These are phyloP conservation scores for Esox lucius DNA, from an alignment of 2,797 vertebrate species.

Conservation along the genomic window DNA sequence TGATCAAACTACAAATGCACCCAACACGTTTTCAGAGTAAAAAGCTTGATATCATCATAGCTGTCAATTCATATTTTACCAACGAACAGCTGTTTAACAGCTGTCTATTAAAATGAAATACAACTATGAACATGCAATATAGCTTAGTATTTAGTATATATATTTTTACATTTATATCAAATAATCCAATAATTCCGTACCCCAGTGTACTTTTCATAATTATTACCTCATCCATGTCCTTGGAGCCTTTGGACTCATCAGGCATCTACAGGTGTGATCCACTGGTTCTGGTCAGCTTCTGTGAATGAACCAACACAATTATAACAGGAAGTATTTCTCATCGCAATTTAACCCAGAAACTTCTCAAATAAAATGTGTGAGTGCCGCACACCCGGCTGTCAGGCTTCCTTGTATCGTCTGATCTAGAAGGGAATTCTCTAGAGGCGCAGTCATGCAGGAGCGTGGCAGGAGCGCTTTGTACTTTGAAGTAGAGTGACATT, in stretches of 20 bases:
- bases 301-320: constrained; percentile 54
- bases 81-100: too few species aligned
- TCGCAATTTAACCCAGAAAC: constrained; percentile 49
- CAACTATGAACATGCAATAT: background rate
- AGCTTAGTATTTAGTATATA: background rate
- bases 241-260: constrained; percentile 2
- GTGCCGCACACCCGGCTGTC: constrained; percentile 49
- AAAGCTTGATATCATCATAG: too few species aligned
- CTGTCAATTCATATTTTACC: too few species aligned
- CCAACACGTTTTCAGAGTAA: too few species aligned
- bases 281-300: constrained; percentile 38
- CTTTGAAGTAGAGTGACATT: constrained; percentile 82
- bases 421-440: constrained; percentile 74
- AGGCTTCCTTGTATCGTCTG: constrained; percentile 67
- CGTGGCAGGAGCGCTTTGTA: constrained; percentile 73
- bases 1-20: too few species aligned
- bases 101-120: too few species aligned
- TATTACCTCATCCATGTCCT: constrained; percentile 40
- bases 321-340: constrained; percentile 48
- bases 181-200: too few species aligned
- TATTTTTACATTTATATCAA: too few species aligned
- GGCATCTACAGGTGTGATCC: constrained; percentile 13
- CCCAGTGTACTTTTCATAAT: background rate
- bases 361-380: constrained; percentile 46
- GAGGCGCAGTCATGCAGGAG: constrained; percentile 63